Evolutionary conservation across 2,888 invertebrate genomes (phyloP), one percentile per base, ranked within the genome.

Genomic region (Thymelicus sylvestris): DNA sequence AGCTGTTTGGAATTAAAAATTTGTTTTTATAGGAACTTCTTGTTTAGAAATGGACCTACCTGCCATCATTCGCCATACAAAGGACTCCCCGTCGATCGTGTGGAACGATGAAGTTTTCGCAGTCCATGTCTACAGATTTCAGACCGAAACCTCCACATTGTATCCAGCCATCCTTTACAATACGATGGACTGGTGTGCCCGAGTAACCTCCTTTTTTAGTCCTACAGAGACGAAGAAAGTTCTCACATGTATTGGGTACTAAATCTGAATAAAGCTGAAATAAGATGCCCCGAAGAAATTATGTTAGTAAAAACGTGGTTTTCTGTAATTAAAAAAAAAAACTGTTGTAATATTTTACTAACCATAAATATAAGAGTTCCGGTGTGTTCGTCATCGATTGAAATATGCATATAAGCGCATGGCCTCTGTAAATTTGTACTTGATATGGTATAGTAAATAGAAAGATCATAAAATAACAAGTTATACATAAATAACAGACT

Each of bases 1-100:
- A 31, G 31, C 1, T 31, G 31, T 31, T 31, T 31, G 4, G 3
- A 31, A 31, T 19, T 19, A 19, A 19, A 19, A 19, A 19, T 1
- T 1, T 31, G 31, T 31, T 31, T 5, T 31, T 31, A 5, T 1
- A 3, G 3, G 5, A 2, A 31, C 3, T 31, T 31, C 31, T 31
- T 31, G 31, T 31, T 31, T 31, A 2, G 5, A 31, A 31, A 2
- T 41, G 6, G 7, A 41, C 31, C 74, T 74, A 92, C 93, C 91
- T 94, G 63, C 95, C 96, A 82, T 94, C 93, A 82, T 96, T 96
- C 67, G 96, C 96, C 95, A 96, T 96, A 19, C 96, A 95, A n/a
- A 97, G 85, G 12, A 96, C 94, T 0, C 97, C 97, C 69, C 96
- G 91, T 79, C 94, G 91, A 77, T 96, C 94, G 80, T 96, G 96